Base-by-base conservation (phyloP, 2,888 invertebrate genomes). In the Allolobophora icterica region DNA sequence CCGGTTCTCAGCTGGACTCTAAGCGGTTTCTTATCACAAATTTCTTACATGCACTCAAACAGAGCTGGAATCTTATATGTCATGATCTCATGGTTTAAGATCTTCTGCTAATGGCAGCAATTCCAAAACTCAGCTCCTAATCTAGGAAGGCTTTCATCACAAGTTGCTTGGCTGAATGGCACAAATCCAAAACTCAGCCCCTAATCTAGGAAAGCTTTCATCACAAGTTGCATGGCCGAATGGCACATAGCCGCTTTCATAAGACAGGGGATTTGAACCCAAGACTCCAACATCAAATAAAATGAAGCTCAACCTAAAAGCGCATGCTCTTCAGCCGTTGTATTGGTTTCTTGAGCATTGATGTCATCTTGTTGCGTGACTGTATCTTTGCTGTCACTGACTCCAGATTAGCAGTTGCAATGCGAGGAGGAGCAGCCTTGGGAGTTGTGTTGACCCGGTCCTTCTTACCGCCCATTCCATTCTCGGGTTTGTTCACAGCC, bases 331-430 rank as follows among this genome's bases (percentile, higher is more conserved):
- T 87, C n/a, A 87, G 35, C 87, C 87, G 34, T 6, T 38, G 13
- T 34, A 87, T 87, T 24, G 87, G 87, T 35, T 87, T 87, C 35
- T 87, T 87, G 21, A 38, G n/a, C 35, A 87, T 38, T 34, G 87
- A 87, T 11, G 87, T 87, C 87, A 35, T 34, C 87, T 87, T 87
- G 87, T 87, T 38, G 24, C 11, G 35, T 24, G 38, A 34, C 24
- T 87, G 35, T 1, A 24, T 34, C 87, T 87, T 87, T 87, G 34
- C 30, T n/a, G 84, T 34, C 21, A 17, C 5, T 35, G 35, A 34
- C 24, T 34, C 87, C 38, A 24, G 35, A 17, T 38, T 87, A 35
- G 38, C 34, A 84, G 84, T 35, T 33, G 34, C 34, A 87, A 24
- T 38, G 35, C 34, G 35, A 35, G 87, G 3, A 19, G 35, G 38